These are phyloP conservation scores for Drosophila greeni DNA, from an alignment of 2,888 invertebrate genomes.

Conservation along the genomic window DNA sequence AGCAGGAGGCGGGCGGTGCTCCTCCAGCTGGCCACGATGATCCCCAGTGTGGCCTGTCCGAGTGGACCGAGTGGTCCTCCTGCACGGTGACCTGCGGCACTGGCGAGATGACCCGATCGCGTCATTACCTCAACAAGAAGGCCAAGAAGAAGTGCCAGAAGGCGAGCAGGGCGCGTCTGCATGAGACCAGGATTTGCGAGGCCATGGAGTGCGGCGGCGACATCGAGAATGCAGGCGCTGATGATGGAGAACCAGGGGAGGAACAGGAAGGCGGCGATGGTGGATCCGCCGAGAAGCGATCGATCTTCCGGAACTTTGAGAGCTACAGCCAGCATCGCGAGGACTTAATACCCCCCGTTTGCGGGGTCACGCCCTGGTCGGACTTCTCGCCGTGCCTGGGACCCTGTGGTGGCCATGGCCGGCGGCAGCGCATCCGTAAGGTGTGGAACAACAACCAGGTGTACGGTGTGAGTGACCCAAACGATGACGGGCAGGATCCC, in stretches of 20 bases:
- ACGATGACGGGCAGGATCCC: slow-evolving; percentile 71
- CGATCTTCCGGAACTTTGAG: slow-evolving; percentile 66
- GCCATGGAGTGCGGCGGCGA: slow-evolving; percentile 77
- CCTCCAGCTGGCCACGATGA: slow-evolving; percentile 77
- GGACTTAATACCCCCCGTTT: slow-evolving; percentile 79
- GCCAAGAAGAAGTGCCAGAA: slow-evolving; percentile 83
- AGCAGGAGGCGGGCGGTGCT: slow-evolving; percentile 49
- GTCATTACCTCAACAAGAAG: slow-evolving; percentile 83
- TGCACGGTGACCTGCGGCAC: slow-evolving; percentile 87
- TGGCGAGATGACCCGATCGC: slow-evolving; percentile 85
- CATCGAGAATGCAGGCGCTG: slow-evolving; percentile 53
- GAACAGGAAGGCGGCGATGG: slow-evolving; percentile 48
- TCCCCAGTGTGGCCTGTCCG: slow-evolving; percentile 84
- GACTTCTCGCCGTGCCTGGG: slow-evolving; percentile 90
- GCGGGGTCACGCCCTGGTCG: slow-evolving; percentile 86
- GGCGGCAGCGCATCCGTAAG: slow-evolving; percentile 80
- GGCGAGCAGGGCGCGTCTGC: slow-evolving; percentile 78
- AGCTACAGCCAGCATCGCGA: slow-evolving; percentile 74
- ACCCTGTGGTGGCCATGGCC: slow-evolving; percentile 86
- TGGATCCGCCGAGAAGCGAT: slow-evolving; percentile 56
- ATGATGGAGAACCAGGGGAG: slow-evolving; percentile 35
- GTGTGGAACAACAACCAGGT: slow-evolving; percentile 76
- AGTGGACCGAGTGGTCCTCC: slow-evolving; percentile 88
- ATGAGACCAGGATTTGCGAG: slow-evolving; percentile 79
- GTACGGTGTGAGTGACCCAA: slow-evolving; percentile 67